Evolutionary conservation across 2,113 vertebrate genomes (phyloP).

Genomic region (Hipposideros armiger): DNA sequence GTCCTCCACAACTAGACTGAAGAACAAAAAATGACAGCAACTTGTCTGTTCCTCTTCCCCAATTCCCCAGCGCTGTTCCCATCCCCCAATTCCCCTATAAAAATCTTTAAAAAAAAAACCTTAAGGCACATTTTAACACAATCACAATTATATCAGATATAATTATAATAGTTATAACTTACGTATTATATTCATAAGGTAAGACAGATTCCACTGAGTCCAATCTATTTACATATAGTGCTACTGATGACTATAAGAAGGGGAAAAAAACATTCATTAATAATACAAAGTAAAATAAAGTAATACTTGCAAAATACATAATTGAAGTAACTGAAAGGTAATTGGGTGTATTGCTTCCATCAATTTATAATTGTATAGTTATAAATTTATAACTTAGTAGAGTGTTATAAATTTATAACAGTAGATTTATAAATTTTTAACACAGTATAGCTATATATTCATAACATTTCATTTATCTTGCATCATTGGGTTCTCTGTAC

Average conservation of each 20-base stretch:
- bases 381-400: constrained; percentile 55
- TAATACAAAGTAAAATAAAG: constrained; percentile 32
- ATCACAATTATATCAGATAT: background rate
- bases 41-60: too few species aligned
- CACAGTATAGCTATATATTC: constrained; percentile 45
- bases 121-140: constrained; percentile 1
- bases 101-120: background rate
- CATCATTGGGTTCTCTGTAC: background rate
- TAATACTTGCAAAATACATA: constrained; percentile 51
- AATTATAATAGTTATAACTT: constrained; percentile 84
- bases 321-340: constrained; percentile 59
- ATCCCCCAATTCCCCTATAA: too few species aligned
- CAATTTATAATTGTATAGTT: constrained; percentile 55
- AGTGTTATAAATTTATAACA: constrained; percentile 55
- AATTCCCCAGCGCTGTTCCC: too few species aligned
- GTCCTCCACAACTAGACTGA: too few species aligned
- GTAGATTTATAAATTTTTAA: constrained; percentile 48
- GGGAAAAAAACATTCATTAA: constrained; percentile 14
- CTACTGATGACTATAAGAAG: constrained; percentile 88
- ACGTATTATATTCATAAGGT: constrained; percentile 94
- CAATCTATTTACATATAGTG: constrained; percentile 94
- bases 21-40: too few species aligned
- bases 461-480: constrained; percentile 57
- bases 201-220: constrained; percentile 95
- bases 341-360: background rate